phyloP scores from a whole-genome alignment of 2,113 vertebrate genomes.

The Argyrosomus japonicus region DNA sequence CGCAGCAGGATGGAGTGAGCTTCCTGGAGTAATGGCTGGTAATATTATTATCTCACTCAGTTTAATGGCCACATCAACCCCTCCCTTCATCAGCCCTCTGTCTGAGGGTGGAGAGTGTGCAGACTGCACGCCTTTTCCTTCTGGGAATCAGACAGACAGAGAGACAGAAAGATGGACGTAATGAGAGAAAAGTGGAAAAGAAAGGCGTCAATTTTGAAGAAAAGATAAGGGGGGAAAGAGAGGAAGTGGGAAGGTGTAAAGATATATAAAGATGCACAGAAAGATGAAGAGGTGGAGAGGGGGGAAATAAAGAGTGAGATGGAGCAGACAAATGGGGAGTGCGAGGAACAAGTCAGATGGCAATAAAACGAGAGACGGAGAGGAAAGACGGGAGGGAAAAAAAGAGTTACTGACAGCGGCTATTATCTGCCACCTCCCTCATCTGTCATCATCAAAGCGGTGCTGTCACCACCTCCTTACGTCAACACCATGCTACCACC shows the following conservation, averaged over 20 bases:
- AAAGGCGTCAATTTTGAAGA: background rate
- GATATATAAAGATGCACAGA: constrained; percentile 15
- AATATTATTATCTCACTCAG: constrained; percentile 59
- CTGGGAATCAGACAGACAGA: constrained; percentile 1
- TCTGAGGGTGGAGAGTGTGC: constrained; percentile 20
- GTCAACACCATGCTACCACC: constrained; percentile 29
- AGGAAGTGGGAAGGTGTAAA: constrained; percentile 1
- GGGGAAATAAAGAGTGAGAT: constrained; percentile 18
- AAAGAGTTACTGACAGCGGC: constrained; percentile 54
- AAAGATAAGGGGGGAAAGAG: background rate
- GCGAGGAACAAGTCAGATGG: constrained; percentile 41
- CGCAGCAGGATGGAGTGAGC: constrained; percentile 32
- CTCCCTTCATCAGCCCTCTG: background rate
- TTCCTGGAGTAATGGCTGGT: constrained; percentile 62
- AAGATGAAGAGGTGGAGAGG: constrained; percentile 14
- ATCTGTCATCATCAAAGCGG: constrained; percentile 64
- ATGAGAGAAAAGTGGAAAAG: background rate
- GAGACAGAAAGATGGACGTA: background rate
- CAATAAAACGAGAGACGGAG: constrained; percentile 31
- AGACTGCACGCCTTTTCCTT: background rate
- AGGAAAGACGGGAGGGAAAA: background rate
- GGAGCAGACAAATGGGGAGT: constrained; percentile 37
- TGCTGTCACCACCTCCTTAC: constrained; percentile 49
- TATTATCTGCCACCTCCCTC: constrained; percentile 59
- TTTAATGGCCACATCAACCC: constrained; percentile 56